Evolutionary conservation across 1,140 invertebrate species (phyloP), one percentile per base, ranked within the genome.

Genomic region (Himalopsyche phryganea): DNA sequence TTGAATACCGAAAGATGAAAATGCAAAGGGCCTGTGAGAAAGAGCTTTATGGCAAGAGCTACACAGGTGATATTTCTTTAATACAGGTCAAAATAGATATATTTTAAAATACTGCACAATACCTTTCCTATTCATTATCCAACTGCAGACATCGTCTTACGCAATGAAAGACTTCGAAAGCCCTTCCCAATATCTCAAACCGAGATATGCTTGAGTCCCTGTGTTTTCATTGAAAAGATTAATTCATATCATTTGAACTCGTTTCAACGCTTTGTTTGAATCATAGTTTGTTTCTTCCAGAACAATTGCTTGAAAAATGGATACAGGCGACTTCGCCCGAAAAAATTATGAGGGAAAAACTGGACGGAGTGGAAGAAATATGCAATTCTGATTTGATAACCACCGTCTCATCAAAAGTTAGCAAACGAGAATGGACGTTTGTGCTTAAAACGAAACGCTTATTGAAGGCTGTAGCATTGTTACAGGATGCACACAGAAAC

Each of bases 401-500:
- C 17, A 86, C 80, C 33, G 81, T 86, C 61, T 80, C 82, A 20
- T 83, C 83, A 15, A 90, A 89, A 73, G 81, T 82, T 56, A 85
- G 82, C 60, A 80, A 77, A 50, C 78, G 82, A 47, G 78, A 82
- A 40, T 89, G 88, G 88, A 81, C 79, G 4, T 89, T 89, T 65
- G 78, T 78, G 6, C 53, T 89, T 54, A 81, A 79, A 58, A 78
- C 80, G 0, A 67, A 63, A 28, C 69, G 70, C 40, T 65, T 69
- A 0, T 66, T 87, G 0, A 79, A 80, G 65, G 83, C 84, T 23
- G 79, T 91, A 15, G 86, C 85, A 2, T 71, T 93, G 1, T 72
- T 90, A 0, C 81, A 89, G 65, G 88, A 91, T 65, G 81, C 82
- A 2, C 82, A 89, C 70, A 76, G 86, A 20, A 83, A 83, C 53